phyloP scores from a whole-genome alignment of 2,888 invertebrate species.

The Ypsolopha scabrella region DNA sequence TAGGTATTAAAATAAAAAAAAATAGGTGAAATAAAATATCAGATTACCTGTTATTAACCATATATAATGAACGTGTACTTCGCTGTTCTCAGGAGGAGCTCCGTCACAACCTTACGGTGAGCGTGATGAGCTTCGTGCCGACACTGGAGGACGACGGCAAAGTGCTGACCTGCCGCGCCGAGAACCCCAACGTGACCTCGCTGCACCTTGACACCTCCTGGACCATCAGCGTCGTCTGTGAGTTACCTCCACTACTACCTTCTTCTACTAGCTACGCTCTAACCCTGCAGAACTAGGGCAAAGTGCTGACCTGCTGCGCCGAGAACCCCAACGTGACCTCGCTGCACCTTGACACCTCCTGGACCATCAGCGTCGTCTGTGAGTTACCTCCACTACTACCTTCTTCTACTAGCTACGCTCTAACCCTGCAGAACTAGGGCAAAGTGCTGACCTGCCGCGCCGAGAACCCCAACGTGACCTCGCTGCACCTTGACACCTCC shows the following conservation, averaged over 20 bases:
- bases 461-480: slow-evolving; percentile 91
- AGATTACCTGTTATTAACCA: too few relatives aligned
- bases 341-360: slow-evolving; percentile 84
- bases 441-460: slow-evolving; percentile 90
- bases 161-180: slow-evolving; percentile 88
- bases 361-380: slow-evolving; percentile 93
- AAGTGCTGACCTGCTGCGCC: slow-evolving; percentile 88
- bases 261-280: slow-evolving; percentile 93
- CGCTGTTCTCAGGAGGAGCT: slow-evolving; percentile 76
- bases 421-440: slow-evolving; percentile 90
- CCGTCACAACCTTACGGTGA: slow-evolving; percentile 85
- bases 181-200: slow-evolving; percentile 91
- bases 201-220: slow-evolving; percentile 86
- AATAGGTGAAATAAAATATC: too few relatives aligned
- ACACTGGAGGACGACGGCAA: slow-evolving; percentile 91
- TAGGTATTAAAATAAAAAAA: too few relatives aligned
- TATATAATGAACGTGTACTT: background rate
- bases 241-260: slow-evolving; percentile 54
- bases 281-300: slow-evolving; percentile 89
- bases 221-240: slow-evolving; percentile 91
- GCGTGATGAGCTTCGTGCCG: slow-evolving; percentile 89
- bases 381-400: slow-evolving; percentile 56
- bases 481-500: slow-evolving; percentile 83
- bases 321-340: slow-evolving; percentile 93
- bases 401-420: slow-evolving; percentile 92